Evolutionary conservation across 1,140 invertebrate genomes (phyloP).

Genomic region (Daktulosphaira vitifoliae): DNA sequence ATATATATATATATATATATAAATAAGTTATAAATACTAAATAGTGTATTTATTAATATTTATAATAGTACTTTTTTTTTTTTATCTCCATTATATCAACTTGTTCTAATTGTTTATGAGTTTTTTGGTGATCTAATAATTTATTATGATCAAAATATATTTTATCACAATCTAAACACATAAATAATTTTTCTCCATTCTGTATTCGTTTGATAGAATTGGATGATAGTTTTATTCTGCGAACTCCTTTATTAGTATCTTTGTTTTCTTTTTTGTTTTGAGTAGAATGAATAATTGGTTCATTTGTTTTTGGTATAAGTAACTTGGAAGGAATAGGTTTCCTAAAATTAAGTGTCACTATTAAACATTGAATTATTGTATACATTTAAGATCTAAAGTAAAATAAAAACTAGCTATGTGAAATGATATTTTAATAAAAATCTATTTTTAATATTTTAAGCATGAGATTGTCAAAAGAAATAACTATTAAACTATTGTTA

Average conservation of each 20-base stretch:
- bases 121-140: conserved; percentile 7
- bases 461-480: too few species aligned
- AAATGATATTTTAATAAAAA: too few species aligned
- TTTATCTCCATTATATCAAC: not conserved
- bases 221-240: not conserved
- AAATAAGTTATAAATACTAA: not conserved
- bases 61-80: not conserved
- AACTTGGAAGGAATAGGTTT: too few species aligned
- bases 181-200: conserved; percentile 16
- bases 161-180: conserved; percentile 21
- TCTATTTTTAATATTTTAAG: too few species aligned
- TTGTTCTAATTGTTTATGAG: conserved; percentile 5
- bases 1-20: not conserved
- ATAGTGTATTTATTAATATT: not conserved
- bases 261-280: not conserved
- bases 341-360: too few species aligned
- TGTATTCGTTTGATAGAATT: conserved; percentile 12
- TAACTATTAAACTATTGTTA: too few species aligned
- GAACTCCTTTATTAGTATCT: not conserved
- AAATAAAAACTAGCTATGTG: too few species aligned
- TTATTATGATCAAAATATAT: conserved; percentile 8
- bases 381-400: too few species aligned
- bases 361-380: too few species aligned
- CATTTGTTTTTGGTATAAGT: not conserved
- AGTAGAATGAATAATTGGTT: not conserved